These are phyloP conservation scores for Cyanistes caeruleus DNA, from an alignment of 2,113 vertebrate species.

Conservation along the genomic window DNA sequence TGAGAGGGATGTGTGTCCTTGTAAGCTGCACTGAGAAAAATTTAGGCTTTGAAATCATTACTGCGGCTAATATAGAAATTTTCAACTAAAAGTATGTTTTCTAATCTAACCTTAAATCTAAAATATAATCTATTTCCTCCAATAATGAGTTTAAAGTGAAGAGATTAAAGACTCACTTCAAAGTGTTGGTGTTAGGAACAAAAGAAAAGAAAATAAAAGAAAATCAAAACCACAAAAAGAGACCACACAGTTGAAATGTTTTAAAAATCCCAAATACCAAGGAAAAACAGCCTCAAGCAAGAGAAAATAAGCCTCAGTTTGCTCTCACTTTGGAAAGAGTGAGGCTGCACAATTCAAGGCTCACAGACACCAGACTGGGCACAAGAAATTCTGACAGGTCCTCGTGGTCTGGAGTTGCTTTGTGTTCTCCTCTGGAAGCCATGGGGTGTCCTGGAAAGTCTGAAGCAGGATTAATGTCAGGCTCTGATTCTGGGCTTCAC, in stretches of 20 bases:
- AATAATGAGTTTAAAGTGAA: not conserved
- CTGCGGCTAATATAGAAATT: not conserved
- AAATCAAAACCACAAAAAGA: not conserved
- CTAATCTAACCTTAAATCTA: not conserved
- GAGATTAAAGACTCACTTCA: not conserved
- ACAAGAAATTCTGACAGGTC: not conserved
- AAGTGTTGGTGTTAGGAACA: not conserved
- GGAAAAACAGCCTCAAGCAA: not conserved
- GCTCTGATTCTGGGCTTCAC: not conserved
- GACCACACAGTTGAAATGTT: not conserved
- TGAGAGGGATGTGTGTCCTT: not conserved
- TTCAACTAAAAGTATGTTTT: not conserved
- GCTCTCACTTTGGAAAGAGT: not conserved
- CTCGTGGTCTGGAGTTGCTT: not conserved
- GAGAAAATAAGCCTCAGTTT: not conserved
- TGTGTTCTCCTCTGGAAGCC: not conserved
- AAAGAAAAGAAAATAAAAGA: not conserved
- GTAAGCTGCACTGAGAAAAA: not conserved
- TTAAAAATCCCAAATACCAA: not conserved
- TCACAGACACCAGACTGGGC: not conserved
- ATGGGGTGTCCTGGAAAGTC: not conserved
- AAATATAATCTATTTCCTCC: not conserved
- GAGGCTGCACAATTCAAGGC: not conserved
- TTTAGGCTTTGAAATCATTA: not conserved
- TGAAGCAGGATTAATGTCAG: not conserved